Base-by-base conservation (phyloP, 2,888 invertebrate genomes). In the Microdon myrmicae region DNA sequence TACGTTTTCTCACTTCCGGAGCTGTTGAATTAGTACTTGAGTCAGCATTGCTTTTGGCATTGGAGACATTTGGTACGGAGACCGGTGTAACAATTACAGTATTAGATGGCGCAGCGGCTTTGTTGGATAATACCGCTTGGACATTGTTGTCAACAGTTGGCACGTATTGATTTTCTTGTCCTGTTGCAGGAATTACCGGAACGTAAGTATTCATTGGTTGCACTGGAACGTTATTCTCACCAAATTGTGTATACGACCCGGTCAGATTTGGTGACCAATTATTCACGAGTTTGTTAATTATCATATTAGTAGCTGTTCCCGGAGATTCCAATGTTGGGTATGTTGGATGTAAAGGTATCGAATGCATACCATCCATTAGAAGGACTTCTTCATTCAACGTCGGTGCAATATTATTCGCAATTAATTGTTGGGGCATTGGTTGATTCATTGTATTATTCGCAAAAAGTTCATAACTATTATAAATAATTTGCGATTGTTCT, bases 1-100 rank as follows among this genome's bases (percentile, higher is more conserved):
- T 90, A 39, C 91, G 83, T 54, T 80, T 80, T 47, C 77, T 79
- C 0, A 73, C 72, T 39, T 75, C 78, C 2, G 71, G 69, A 16
- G 26, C 37, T 59, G 49, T 47, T 39, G 67, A 29, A 55, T 54
- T 32, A 10, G 51, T 43, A 38, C 54, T 28, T 34, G 45, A 14
- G 2, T 35, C 4, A 17, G 16, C 31, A 19, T 47, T 67, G 13
- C 35, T 68, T 51, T 69, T 71, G 2, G 70, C 70, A 17, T 68
- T 68, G 2, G 59, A 41, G 7, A 51, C 22, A 25, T 54, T 53
- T 3, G 47, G 6, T 22, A 28, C 9, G 0, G 39, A 0, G n/a
- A 12, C 38, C 2, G 28, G 28, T 8, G 20, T 34, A 14, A 25
- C 10, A 5, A 51, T 53, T 39, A 37, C 20, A 14, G 13, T 31